Percentiles rank a stretch among this genome's conserved stretches.
phyloP scores from a whole-genome alignment of 2,797 vertebrate genomes.

The Chanos chanos region DNA sequence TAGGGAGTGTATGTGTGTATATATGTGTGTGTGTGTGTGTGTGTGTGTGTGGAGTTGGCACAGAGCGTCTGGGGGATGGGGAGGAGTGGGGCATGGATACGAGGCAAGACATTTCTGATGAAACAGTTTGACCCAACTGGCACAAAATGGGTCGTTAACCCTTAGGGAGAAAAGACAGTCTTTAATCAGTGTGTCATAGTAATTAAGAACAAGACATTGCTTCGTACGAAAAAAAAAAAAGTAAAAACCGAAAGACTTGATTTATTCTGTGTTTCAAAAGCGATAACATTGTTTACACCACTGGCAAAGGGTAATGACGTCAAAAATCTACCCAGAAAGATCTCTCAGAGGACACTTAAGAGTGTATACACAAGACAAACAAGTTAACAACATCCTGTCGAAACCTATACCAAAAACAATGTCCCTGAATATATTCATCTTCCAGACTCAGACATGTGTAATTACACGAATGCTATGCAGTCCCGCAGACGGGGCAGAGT shows the following conservation, averaged over 20 bases:
- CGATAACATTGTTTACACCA: conserved; percentile 28
- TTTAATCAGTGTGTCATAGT: conserved; percentile 16
- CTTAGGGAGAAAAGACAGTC: background rate
- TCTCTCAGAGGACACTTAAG: conserved; percentile 6
- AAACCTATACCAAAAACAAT: background rate
- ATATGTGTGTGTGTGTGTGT: too few species aligned
- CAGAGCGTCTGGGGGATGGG: background rate
- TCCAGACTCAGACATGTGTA: too few species aligned
- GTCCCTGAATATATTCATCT: background rate
- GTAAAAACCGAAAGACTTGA: conserved; percentile 18
- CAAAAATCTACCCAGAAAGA: conserved; percentile 11
- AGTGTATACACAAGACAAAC: background rate
- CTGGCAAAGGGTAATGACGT: conserved; percentile 11
- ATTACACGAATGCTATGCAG: too few species aligned
- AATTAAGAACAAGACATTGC: conserved; percentile 22
- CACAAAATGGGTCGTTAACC: background rate
- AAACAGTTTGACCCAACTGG: background rate
- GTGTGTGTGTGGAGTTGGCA: background rate
- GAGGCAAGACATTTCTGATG: background rate
- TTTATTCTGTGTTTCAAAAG: conserved; percentile 31
- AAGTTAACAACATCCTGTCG: background rate
- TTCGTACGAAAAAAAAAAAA: conserved; percentile 8
- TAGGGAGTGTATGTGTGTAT: too few species aligned
- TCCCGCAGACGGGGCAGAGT: too few species aligned
- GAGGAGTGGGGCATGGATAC: background rate